A percentile compares a stretch with the other conserved stretches of the same genome.
phyloP scores from a whole-genome alignment of 1,140 invertebrate species.

The Drosophila arizonae region DNA sequence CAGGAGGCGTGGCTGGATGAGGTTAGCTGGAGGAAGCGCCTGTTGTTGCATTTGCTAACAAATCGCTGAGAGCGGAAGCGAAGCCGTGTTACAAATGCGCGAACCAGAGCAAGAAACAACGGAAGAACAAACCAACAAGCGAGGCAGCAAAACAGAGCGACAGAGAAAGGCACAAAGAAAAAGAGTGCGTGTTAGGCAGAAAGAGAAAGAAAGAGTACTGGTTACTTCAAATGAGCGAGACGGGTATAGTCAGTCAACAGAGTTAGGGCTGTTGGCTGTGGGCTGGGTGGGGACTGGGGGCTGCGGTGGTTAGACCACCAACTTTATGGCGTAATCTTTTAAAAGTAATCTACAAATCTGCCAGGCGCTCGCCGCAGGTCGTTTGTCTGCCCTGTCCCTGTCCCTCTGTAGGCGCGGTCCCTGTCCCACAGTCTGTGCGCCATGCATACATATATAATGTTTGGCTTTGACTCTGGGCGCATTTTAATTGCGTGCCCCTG shows the following conservation, averaged over 20 bases:
- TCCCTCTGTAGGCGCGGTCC: background rate
- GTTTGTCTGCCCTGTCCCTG: slow-evolving; percentile 57
- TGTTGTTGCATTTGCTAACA: slow-evolving; percentile 79
- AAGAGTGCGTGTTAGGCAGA: background rate
- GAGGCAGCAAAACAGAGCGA: background rate
- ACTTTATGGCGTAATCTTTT: slow-evolving; percentile 80
- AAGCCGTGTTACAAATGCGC: slow-evolving; percentile 79
- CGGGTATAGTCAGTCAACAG: slow-evolving; percentile 1
- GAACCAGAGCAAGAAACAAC: slow-evolving; percentile 59
- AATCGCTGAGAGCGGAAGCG: slow-evolving; percentile 72
- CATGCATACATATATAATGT: slow-evolving; percentile 71
- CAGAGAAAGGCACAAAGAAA: slow-evolving; percentile 13
- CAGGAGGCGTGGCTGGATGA: slow-evolving; percentile 1
- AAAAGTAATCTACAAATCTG: slow-evolving; percentile 81
- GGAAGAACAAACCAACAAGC: slow-evolving; percentile 26
- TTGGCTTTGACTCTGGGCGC: slow-evolving; percentile 37
- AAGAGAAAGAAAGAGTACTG: background rate
- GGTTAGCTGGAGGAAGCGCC: slow-evolving; percentile 35
- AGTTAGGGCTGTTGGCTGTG: no score
- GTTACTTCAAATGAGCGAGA: slow-evolving; percentile 1
- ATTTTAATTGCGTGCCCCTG: slow-evolving; percentile 63
- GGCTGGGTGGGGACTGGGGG: background rate
- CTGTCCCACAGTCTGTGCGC: slow-evolving; percentile 15
- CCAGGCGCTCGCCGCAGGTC: slow-evolving; percentile 74
- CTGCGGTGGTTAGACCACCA: slow-evolving; percentile 60